phyloP scores from a whole-genome alignment of 2,797 vertebrate genomes.

The Antrozous pallidus region DNA sequence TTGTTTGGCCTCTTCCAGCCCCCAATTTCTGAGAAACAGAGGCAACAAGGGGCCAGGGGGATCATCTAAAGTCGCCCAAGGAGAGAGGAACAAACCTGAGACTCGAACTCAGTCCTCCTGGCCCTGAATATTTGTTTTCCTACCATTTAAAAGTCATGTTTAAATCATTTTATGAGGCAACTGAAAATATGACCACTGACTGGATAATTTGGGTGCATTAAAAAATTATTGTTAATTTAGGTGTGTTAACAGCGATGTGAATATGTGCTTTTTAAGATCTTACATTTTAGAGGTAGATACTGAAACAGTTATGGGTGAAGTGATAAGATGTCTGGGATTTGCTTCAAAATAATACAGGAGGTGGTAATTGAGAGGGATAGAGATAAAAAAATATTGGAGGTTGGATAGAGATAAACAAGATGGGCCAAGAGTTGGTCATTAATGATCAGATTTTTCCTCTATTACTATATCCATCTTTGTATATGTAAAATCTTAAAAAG shows the following conservation, averaged over 20 bases:
- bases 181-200: background rate
- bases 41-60: background rate
- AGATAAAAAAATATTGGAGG: background rate
- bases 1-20: background rate
- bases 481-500: background rate
- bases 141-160: background rate
- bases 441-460: background rate
- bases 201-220: background rate
- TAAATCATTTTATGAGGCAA: background rate
- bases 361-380: accelerated
- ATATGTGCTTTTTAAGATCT: background rate
- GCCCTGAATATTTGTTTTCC: background rate
- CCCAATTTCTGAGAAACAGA: background rate
- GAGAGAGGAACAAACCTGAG: background rate
- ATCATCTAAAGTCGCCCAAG: background rate
- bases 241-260: background rate
- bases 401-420: background rate
- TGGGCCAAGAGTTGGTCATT: background rate
- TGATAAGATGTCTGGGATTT: background rate
- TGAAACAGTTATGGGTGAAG: background rate
- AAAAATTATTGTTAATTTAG: background rate
- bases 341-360: background rate
- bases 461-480: background rate
- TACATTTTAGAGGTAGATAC: background rate
- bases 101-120: background rate